Base-by-base conservation (phyloP, 2,888 invertebrate genomes). In the Colostygia pectinataria region DNA sequence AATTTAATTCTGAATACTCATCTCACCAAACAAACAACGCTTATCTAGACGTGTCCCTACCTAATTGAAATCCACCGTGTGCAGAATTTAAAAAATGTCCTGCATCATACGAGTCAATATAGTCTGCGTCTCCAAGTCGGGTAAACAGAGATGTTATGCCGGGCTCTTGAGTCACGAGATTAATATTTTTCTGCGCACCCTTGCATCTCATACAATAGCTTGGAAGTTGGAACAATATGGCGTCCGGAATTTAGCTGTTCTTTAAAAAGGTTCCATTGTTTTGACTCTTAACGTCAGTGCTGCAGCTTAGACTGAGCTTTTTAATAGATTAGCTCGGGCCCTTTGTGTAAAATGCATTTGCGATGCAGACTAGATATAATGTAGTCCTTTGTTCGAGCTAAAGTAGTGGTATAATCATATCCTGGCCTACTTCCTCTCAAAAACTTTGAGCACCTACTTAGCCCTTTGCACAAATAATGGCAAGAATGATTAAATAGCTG, bases 241-340 rank as follows among this genome's bases (percentile, higher is more conserved):
- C 64, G 61, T 57, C 47, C 59, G 59, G 65, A 61, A 66, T 71
- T 65, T 59, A 18, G 59, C 59, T 58, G 55, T 68, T 61, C 66
- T 59, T 62, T 63, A 66, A 72, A 68, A 71, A 64, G 55, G 55
- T 64, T 62, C 66, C 55, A 63, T 74, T 72, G 73, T 73, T 74
- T 74, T 65, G 49, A 32, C 52, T 59, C 57, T 66, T 53, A 57
- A 58, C 45, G 63, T 59, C 41, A 49, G 57, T 57, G 57, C 59
- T 47, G 58, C 61, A 63, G 49, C 63, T 61, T 61, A 68, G 63
- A 62, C 42, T 63, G 65, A 63, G 57, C 65, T 48, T 64, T 68
- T 66, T 64, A 59, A 57, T 52, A 62, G 61, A 67, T 72, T 65
- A 73, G 61, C 55, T 49, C 18, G 48, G 43, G 43, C 42, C 55